Evolutionary conservation across 2,797 vertebrate genomes (phyloP).

Genomic region (Myotis planiceps): DNA sequence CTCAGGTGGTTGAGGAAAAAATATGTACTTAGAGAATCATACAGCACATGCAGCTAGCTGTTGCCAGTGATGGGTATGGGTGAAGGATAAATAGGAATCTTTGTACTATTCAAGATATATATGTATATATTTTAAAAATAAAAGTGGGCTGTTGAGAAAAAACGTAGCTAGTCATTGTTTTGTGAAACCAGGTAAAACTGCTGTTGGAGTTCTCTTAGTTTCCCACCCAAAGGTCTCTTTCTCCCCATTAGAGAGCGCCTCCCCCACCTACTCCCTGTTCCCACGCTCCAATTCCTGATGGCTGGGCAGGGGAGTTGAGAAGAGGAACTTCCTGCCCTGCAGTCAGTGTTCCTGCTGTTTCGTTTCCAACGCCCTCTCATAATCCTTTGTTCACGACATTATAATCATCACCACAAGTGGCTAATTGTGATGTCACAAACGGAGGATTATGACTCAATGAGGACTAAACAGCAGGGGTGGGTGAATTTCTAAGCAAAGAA

Average conservation of each 20-base stretch:
- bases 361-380: slow-evolving; percentile 74
- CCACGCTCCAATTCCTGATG: not conserved
- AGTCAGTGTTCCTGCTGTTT: slow-evolving; percentile 60
- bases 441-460: slow-evolving; percentile 67
- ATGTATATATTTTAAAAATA: not conserved
- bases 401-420: slow-evolving; percentile 84
- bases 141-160: not conserved
- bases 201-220: not conserved
- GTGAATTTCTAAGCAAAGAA: slow-evolving; percentile 80
- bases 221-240: not conserved
- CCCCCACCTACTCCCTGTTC: not conserved
- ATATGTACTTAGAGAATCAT: not conserved
- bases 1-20: not conserved
- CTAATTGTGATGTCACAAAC: slow-evolving; percentile 82
- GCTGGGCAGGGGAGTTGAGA: not conserved
- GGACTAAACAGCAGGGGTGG: slow-evolving; percentile 68
- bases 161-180: not conserved
- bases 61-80: not conserved
- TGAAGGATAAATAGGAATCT: not conserved
- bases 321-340: slow-evolving; percentile 59
- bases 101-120: not conserved
- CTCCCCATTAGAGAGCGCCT: not conserved
- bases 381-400: slow-evolving; percentile 85
- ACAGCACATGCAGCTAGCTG: not conserved
- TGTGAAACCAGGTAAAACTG: not conserved